Percentiles rank a stretch among this genome's conserved stretches.
Conservation (phyloP, 2,797 vertebrate genomes). For the Macroramphosus scolopax region DNA sequence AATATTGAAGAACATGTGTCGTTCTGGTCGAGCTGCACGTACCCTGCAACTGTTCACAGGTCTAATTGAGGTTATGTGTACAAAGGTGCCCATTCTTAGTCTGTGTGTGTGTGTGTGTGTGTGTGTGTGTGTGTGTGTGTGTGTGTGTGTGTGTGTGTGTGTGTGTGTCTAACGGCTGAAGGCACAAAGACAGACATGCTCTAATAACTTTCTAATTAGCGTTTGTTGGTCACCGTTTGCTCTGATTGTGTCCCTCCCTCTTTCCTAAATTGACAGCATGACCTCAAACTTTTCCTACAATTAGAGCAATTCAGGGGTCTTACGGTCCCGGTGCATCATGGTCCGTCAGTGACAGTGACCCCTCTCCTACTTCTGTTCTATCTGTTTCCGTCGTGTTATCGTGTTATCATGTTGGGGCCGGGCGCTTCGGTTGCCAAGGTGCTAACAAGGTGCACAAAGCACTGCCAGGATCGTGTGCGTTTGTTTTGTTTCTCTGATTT, state of each 20-base stretch:
- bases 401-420: not conserved
- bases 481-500: slow-evolving; percentile 64
- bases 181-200: slow-evolving; percentile 67
- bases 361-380: not conserved
- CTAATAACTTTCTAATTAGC: slow-evolving; percentile 75
- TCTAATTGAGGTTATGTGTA: slow-evolving; percentile 44
- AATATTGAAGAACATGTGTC: no score
- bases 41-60: slow-evolving; percentile 20
- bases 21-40: not conserved
- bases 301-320: not conserved
- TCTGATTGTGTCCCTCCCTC: slow-evolving; percentile 12
- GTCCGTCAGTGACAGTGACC: no score
- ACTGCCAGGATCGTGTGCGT: slow-evolving; percentile 20
- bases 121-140: no score
- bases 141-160: slow-evolving; percentile 29
- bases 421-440: slow-evolving; percentile 32
- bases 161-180: slow-evolving; percentile 48
- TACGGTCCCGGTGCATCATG: no score
- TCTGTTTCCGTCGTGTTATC: no score
- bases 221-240: slow-evolving; percentile 39
- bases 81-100: slow-evolving; percentile 21
- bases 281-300: slow-evolving; percentile 18
- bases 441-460: slow-evolving; percentile 29
- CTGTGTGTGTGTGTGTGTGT: no score
- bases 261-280: slow-evolving; percentile 14